These are phyloP conservation scores for Drosophila pachea DNA, from an alignment of 1,140 invertebrate genomes.

Conservation along the genomic window DNA sequence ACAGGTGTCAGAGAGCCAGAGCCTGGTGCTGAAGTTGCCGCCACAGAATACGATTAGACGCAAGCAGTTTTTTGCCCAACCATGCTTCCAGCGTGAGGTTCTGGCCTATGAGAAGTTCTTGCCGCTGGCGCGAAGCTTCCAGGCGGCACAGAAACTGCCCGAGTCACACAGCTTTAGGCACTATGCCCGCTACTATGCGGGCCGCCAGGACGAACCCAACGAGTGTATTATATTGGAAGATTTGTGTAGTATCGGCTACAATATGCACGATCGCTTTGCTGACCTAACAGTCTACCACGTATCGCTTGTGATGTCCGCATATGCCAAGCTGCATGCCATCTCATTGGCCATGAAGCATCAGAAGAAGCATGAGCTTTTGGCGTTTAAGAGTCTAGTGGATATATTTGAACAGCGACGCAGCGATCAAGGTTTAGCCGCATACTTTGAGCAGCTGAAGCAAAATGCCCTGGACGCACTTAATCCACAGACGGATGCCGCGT, in stretches of 20 bases:
- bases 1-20: slow-evolving; percentile 8
- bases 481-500: slow-evolving; percentile 10
- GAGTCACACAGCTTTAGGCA: slow-evolving; percentile 60
- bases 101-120: slow-evolving; percentile 73
- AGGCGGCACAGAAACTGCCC: slow-evolving; percentile 56
- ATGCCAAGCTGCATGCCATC: slow-evolving; percentile 81
- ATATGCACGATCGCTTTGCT: slow-evolving; percentile 79
- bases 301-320: slow-evolving; percentile 78
- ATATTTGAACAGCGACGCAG: slow-evolving; percentile 61
- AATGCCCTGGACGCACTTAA: slow-evolving; percentile 46
- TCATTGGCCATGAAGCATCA: slow-evolving; percentile 79
- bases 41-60: slow-evolving; percentile 60
- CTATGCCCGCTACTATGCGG: slow-evolving; percentile 78
- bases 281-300: slow-evolving; percentile 79
- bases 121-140: slow-evolving; percentile 71
- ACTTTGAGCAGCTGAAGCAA: slow-evolving; percentile 60
- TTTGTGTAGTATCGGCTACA: slow-evolving; percentile 78
- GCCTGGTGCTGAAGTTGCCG: slow-evolving; percentile 68
- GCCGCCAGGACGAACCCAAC: slow-evolving; percentile 64
- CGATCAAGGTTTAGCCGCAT: slow-evolving; percentile 46
- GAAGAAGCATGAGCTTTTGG: slow-evolving; percentile 45
- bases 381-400: slow-evolving; percentile 66
- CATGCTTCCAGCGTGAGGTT: slow-evolving; percentile 72
- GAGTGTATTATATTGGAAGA: slow-evolving; percentile 81
- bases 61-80: slow-evolving; percentile 66